Base-by-base conservation (phyloP, 2,113 vertebrate genomes). In the Gadus chalcogrammus region DNA sequence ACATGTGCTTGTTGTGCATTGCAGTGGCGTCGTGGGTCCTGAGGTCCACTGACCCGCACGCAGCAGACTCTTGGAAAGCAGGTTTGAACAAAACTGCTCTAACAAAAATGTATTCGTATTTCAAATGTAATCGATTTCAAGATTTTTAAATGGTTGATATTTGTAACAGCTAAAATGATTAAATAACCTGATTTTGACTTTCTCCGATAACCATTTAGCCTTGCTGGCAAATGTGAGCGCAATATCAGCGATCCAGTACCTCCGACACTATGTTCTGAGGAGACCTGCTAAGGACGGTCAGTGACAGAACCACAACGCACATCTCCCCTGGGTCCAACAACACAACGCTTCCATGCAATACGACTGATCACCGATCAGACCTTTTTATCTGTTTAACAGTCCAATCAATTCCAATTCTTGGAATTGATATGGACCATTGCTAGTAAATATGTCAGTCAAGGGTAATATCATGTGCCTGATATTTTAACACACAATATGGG, bases 11-110 rank as follows among this genome's bases (percentile, higher is more conserved):
- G n/a, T 92, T 95, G 73, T 97, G 98, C 71, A 94, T 98, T 8
- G 97, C 97, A n/a, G 95, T 98, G 68, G 94, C 97, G 0, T 95
- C 96, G 52, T 99, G 97, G 97, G 97, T 97, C 0, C 90, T 98
- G 76, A 95, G 85, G 80, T 96, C 95, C 0, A 94, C 93, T 0
- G 92, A 96, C 67, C 90, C 94, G 70, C 92, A 94, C 0, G 87
- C 93, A 71, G 90, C 93, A 0, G 95, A 99, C 8, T 90, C 93
- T 76, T 99, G 97, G 97, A 98, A 99, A 84, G 93, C 95, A 90
- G 93, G 97, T 98, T 91, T 20, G 70, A 69, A 74, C 62, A 9
- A 11, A 22, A 2, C 8, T 27, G 11, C 31, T 35, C 31, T 6
- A 5, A 35, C 6, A 4, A 3, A 35, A 35, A 48, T 48, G 9